These are phyloP conservation scores for Coluber constrictor DNA, from an alignment of 2,797 vertebrate species.

Conservation along the genomic window DNA sequence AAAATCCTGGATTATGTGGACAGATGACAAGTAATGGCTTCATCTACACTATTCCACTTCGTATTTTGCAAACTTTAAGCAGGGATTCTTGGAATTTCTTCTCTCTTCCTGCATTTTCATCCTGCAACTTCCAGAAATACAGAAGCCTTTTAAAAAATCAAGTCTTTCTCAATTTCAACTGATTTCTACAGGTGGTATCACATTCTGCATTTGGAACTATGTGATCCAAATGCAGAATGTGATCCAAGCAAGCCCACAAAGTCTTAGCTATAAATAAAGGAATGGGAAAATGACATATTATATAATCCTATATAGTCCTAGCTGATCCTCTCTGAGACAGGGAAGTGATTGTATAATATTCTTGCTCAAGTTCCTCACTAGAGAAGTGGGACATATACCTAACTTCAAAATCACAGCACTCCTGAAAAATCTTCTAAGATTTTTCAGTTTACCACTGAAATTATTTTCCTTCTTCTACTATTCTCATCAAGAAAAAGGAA, in stretches of 20 bases:
- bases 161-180: not conserved
- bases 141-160: not conserved
- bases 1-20: not conserved
- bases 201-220: not conserved
- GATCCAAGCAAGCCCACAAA: not conserved
- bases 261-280: not conserved
- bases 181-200: not conserved
- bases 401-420: not conserved
- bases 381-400: not conserved
- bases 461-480: not conserved
- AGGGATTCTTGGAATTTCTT: not conserved
- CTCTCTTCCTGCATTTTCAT: not conserved
- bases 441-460: not conserved
- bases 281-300: not conserved
- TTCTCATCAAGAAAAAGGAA: not conserved
- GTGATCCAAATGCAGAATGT: not conserved
- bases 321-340: not conserved
- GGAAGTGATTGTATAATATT: not conserved
- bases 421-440: not conserved
- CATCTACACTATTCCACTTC: not conserved
- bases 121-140: not conserved
- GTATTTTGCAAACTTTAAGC: not conserved
- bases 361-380: not conserved
- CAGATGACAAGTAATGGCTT: not conserved
- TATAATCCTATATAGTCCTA: not conserved